Percentiles rank a stretch among this genome's conserved stretches.
Evolutionary conservation across 1,140 invertebrate genomes (phyloP).

Genomic region (Bombyx mori): DNA sequence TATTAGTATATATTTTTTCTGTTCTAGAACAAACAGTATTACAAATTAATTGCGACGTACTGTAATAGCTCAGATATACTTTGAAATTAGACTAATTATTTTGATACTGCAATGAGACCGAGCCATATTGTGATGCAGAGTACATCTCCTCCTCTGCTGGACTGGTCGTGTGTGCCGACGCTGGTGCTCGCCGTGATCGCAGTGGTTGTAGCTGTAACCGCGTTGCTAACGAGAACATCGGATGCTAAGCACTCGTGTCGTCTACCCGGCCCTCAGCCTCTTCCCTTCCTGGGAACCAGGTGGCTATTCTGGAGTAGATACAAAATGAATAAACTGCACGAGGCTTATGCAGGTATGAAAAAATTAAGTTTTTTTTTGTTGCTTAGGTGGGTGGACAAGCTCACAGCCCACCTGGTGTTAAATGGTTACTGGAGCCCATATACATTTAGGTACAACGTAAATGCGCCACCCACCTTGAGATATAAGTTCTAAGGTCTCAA

Average conservation of each 20-base stretch:
- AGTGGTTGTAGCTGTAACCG: conserved; percentile 33
- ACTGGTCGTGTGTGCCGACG: conserved; percentile 53
- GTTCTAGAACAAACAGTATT: no score
- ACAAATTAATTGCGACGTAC: no score
- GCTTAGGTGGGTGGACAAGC: no score
- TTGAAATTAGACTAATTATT: neutral
- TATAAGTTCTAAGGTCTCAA: no score
- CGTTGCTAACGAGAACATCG: conserved; percentile 24
- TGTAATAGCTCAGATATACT: no score
- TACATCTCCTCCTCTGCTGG: conserved; percentile 41
- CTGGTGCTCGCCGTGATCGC: conserved; percentile 34
- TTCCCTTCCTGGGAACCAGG: conserved; percentile 85
- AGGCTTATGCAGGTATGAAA: conserved; percentile 81
- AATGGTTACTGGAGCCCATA: no score
- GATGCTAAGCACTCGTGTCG: conserved; percentile 32
- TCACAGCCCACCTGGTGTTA: no score
- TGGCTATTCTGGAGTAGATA: conserved; percentile 86
- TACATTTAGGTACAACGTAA: no score
- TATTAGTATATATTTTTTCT: no score
- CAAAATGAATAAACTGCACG: conserved; percentile 81
- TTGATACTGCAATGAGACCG: neutral
- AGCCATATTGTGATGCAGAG: conserved; percentile 23
- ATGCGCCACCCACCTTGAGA: no score
- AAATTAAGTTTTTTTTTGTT: neutral
- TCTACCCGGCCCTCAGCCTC: conserved; percentile 81